phyloP scores from a whole-genome alignment of 2,888 invertebrate genomes.

The Acanthosepion lycidas region DNA sequence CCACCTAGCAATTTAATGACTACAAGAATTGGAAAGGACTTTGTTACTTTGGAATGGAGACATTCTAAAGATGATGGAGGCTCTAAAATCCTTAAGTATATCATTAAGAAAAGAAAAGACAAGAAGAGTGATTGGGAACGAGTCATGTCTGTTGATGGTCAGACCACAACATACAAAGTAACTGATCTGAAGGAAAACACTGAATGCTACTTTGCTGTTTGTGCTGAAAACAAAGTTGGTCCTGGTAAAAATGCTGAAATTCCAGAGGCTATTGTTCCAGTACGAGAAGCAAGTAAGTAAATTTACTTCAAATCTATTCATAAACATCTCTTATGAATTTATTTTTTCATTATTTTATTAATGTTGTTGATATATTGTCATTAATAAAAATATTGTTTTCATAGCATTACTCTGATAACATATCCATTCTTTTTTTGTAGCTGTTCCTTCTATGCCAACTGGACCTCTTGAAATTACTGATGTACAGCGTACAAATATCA shows the following conservation, averaged over 20 bases:
- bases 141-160: slow-evolving; percentile 60
- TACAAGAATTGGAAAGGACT: slow-evolving; percentile 65
- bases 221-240: slow-evolving; percentile 71
- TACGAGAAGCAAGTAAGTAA: slow-evolving; percentile 70
- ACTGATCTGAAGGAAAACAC: slow-evolving; percentile 66
- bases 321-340: too few relatives aligned
- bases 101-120: slow-evolving; percentile 60
- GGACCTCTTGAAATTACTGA: slow-evolving; percentile 51
- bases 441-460: slow-evolving; percentile 58
- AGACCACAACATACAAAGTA: slow-evolving; percentile 62
- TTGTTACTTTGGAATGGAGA: slow-evolving; percentile 68
- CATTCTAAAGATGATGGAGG: slow-evolving; percentile 69
- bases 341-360: too few relatives aligned
- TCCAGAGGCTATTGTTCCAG: slow-evolving; percentile 62
- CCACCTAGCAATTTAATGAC: slow-evolving; percentile 65
- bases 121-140: slow-evolving; percentile 64
- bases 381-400: neutral
- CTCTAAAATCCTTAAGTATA: slow-evolving; percentile 68
- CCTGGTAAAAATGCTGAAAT: slow-evolving; percentile 93
- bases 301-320: neutral
- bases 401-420: neutral
- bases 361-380: neutral
- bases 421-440: slow-evolving; percentile 52
- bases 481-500: slow-evolving; percentile 53
- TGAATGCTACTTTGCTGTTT: slow-evolving; percentile 71